Conservation (phyloP, 2,797 vertebrate genomes). For the Parotocinclus haroldoi region DNA sequence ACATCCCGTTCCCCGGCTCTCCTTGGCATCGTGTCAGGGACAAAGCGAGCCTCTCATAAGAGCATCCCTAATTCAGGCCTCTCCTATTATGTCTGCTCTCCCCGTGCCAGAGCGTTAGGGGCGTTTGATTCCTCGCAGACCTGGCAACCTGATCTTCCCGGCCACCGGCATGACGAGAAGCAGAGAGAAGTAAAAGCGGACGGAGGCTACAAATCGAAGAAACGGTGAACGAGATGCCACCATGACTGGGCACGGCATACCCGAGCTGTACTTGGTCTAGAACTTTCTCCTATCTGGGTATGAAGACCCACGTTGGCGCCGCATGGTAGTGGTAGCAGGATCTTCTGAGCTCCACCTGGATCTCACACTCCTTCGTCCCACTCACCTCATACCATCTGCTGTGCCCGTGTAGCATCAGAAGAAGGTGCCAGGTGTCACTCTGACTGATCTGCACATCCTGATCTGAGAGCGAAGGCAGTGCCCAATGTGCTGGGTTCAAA, state of each 20-base stretch:
- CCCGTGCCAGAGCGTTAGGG: constrained; percentile 20
- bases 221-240: too few relatives aligned
- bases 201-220: too few relatives aligned
- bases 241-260: too few relatives aligned
- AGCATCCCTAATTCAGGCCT: constrained; percentile 21
- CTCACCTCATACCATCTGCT: constrained; percentile 10
- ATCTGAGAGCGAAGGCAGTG: neutral
- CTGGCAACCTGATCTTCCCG: constrained; percentile 18
- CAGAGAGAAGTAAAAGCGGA: too few relatives aligned
- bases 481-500: constrained; percentile 36
- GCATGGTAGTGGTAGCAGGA: too few relatives aligned
- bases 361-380: too few relatives aligned
- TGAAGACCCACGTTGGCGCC: too few relatives aligned
- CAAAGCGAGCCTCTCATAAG: constrained; percentile 36
- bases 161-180: too few relatives aligned
- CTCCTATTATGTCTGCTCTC: constrained; percentile 25
- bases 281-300: too few relatives aligned
- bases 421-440: neutral
- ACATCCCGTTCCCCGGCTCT: constrained; percentile 41
- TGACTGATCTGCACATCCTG: neutral
- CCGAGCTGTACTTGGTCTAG: too few relatives aligned
- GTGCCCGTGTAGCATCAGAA: neutral
- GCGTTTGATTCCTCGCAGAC: constrained; percentile 33
- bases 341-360: too few relatives aligned
- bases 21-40: constrained; percentile 54